Conservation (phyloP, 2,113 vertebrate species). For the Sardina pilchardus region DNA sequence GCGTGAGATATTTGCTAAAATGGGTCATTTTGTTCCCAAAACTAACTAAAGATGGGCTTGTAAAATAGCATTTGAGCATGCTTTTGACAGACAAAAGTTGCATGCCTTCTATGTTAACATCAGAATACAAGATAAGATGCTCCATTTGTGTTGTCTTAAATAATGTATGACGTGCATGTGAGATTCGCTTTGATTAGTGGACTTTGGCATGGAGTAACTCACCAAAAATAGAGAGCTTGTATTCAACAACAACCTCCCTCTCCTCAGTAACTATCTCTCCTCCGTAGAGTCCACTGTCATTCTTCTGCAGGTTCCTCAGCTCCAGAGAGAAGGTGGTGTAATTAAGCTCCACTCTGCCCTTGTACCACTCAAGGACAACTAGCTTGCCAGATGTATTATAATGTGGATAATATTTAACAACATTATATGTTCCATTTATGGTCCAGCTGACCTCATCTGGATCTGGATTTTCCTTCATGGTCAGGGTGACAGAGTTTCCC, state of each 20-base stretch:
- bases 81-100: too few relatives aligned
- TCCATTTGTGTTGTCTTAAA: too few relatives aligned
- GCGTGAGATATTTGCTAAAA: too few relatives aligned
- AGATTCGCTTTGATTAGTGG: too few relatives aligned
- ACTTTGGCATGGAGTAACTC: not conserved
- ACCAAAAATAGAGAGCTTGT: not conserved
- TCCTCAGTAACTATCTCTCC: too few relatives aligned
- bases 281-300: not conserved
- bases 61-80: too few relatives aligned
- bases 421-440: not conserved
- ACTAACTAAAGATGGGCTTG: too few relatives aligned
- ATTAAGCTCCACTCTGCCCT: not conserved
- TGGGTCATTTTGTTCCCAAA: too few relatives aligned
- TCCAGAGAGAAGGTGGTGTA: not conserved
- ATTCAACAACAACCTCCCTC: not conserved
- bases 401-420: not conserved
- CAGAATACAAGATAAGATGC: too few relatives aligned
- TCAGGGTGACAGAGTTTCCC: not conserved
- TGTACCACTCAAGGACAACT: not conserved
- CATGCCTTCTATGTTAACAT: too few relatives aligned
- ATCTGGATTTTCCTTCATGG: not conserved
- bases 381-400: not conserved
- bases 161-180: too few relatives aligned
- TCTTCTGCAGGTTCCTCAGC: not conserved
- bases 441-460: not conserved